phyloP scores from a whole-genome alignment of 1,140 invertebrate species.

The Pseudomyrmex concolor region DNA sequence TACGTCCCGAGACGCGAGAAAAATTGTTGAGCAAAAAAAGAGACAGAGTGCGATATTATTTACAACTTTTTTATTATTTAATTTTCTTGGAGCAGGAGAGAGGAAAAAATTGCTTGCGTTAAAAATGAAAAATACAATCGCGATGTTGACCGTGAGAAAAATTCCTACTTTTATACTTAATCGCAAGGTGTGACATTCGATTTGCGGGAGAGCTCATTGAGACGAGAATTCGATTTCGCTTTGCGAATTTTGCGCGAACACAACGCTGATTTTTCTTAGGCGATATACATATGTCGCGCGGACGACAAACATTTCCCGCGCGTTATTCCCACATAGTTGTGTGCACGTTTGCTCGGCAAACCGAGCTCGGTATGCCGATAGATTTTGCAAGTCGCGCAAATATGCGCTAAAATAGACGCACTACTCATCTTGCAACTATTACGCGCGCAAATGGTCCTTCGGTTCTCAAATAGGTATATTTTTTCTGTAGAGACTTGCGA shows the following conservation, averaged over 20 bases:
- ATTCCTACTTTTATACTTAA: too few relatives aligned
- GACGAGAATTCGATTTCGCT: constrained; percentile 2
- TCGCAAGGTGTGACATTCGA: neutral
- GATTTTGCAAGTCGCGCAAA: constrained; percentile 64
- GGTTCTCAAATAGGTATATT: too few relatives aligned
- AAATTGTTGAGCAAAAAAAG: constrained; percentile 10
- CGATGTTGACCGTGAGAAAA: too few relatives aligned
- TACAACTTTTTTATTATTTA: too few relatives aligned
- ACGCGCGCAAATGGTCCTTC: neutral
- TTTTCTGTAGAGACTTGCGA: too few relatives aligned
- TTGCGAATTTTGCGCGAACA: constrained; percentile 24
- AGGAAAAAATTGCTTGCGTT: too few relatives aligned
- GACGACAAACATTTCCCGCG: constrained; percentile 18
- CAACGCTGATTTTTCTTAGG: neutral
- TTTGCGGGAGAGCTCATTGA: neutral
- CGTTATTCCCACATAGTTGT: neutral
- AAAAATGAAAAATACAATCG: too few relatives aligned
- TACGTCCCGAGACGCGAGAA: constrained; percentile 25
- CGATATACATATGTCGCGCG: neutral
- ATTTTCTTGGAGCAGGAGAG: too few relatives aligned
- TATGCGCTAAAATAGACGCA: constrained; percentile 64
- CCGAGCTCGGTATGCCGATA: constrained; percentile 64
- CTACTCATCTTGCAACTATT: constrained; percentile 34
- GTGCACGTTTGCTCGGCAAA: constrained; percentile 44
- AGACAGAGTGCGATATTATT: too few relatives aligned